Evolutionary conservation across 2,888 invertebrate species (phyloP), one percentile per base, ranked within the genome.

Genomic region (Limenitis camilla): DNA sequence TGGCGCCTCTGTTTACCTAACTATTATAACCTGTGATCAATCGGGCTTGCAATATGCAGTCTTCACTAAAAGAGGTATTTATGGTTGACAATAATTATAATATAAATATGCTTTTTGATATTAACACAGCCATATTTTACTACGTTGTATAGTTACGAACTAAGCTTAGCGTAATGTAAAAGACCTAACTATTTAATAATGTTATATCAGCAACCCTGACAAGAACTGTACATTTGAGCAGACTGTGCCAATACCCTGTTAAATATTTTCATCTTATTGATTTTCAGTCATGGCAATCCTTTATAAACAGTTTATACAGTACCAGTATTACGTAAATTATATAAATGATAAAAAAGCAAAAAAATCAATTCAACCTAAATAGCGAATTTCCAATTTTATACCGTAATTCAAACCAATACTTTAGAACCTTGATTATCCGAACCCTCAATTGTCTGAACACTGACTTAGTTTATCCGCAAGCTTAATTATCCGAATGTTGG

Each of bases 111-210:
- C 68, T 79, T 83, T 85, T 86, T 81, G 84, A 84, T 82, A 80
- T 80, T 74, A 79, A 81, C 87, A 86, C 87, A 86, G 86, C 86
- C 86, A 84, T 82, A 74, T 78, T 77, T 78, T 75, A 70, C 72
- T 69, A 65, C 61, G 59, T 63, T 63, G 56, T 65, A 65, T 63
- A 62, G 65, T 63, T 62, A 61, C 55, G 28, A 54, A 60, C 63
- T 66, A 62, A 64, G 46, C 60, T 56, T 65, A 65, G 57, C 43
- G 44, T 60, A 62, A 55, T 55, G 58, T 60, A 57, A 58, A 63
- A 63, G 64, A 59, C 61, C 60, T 62, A 62, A 62, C 58, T 63
- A 64, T 60, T 54, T 61, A 58, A 67, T 67, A 57, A 29, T 70
- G 65, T 69, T 67, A 67, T 67, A 66, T 65, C 62, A 63, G 67